Evolutionary conservation across 2,113 vertebrate species (phyloP).

Genomic region (Actenoides lindsayi): DNA sequence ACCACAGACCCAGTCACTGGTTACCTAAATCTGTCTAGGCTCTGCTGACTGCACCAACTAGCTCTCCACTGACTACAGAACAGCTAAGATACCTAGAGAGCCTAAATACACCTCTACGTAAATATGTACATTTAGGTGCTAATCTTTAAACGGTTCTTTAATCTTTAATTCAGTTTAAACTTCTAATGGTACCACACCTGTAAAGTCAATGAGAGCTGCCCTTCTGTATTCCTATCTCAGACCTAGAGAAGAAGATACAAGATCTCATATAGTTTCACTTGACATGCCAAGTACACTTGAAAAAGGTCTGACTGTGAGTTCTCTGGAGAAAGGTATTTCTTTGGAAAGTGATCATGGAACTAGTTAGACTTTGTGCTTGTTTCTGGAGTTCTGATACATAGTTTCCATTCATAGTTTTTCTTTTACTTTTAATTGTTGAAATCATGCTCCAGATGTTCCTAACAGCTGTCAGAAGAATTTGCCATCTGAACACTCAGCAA

Average conservation of each 20-base stretch:
- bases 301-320: neutral
- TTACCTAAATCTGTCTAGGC: neutral
- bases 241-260: neutral
- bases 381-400: neutral
- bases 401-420: neutral
- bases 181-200: neutral
- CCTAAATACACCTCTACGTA: rapidly evolving
- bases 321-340: neutral
- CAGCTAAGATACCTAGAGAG: neutral
- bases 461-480: neutral
- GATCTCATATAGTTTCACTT: neutral
- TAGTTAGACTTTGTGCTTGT: neutral
- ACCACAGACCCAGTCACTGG: neutral
- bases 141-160: neutral
- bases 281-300: neutral
- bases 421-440: neutral
- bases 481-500: neutral
- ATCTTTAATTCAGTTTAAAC: neutral
- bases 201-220: neutral
- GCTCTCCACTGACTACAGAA: neutral
- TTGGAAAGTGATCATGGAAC: neutral
- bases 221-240: neutral
- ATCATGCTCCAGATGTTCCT: constrained; percentile 2
- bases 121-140: neutral
- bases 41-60: neutral